Evolutionary conservation across 2,113 vertebrate genomes (phyloP).

Genomic region (Callithrix jacchus): DNA sequence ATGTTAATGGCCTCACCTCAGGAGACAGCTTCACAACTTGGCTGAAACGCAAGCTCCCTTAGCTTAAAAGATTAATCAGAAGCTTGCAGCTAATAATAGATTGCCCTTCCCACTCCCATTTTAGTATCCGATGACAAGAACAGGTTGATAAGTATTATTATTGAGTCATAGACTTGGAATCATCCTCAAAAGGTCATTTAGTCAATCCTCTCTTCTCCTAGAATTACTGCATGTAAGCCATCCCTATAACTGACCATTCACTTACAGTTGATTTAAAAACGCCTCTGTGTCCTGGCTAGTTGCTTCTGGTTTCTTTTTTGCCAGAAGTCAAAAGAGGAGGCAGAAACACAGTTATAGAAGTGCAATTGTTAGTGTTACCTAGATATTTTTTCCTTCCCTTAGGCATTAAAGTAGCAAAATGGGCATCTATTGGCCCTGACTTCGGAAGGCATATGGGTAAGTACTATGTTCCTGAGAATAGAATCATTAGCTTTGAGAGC

Average conservation of each 20-base stretch:
- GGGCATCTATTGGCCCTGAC: neutral
- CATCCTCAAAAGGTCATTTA: conserved; percentile 63
- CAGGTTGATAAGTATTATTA: conserved; percentile 69
- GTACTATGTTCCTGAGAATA: neutral
- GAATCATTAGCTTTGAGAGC: neutral
- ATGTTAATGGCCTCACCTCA: conserved; percentile 68
- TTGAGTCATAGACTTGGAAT: conserved; percentile 56
- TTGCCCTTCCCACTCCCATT: conserved; percentile 38
- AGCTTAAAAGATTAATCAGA: conserved; percentile 73
- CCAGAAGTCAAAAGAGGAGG: conserved; percentile 4
- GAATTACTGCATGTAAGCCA: neutral
- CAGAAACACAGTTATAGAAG: neutral
- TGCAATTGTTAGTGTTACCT: neutral
- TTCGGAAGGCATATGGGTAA: neutral
- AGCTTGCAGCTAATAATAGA: conserved; percentile 68
- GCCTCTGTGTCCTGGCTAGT: neutral
- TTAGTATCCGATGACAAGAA: conserved; percentile 55
- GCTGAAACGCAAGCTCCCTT: conserved; percentile 68
- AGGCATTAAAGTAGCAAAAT: neutral
- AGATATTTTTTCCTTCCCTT: conserved; percentile 2
- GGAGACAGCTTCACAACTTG: conserved; percentile 70
- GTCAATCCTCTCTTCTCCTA: neutral
- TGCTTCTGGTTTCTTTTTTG: conserved; percentile 11
- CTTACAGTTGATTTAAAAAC: conserved; percentile 30
- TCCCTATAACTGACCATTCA: conserved; percentile 21